Evolutionary conservation across 1,140 invertebrate species (phyloP).

Genomic region (Theocolax elegans): DNA sequence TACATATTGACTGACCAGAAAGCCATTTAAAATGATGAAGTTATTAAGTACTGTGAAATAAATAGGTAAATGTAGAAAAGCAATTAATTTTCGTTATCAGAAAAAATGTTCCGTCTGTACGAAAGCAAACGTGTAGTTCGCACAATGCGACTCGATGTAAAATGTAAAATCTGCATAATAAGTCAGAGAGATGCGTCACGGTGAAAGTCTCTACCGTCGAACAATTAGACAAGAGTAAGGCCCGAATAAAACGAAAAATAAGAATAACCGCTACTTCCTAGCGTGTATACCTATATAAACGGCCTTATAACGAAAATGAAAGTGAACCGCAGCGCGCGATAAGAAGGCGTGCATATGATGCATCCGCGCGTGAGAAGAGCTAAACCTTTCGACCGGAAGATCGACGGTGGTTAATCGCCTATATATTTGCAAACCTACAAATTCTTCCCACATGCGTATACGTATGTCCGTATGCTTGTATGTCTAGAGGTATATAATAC

Average conservation of each 20-base stretch:
- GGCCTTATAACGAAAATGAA: not conserved
- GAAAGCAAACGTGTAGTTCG: not conserved
- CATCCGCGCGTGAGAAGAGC: constrained; percentile 13
- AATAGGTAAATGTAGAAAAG: no score
- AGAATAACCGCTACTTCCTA: constrained; percentile 37
- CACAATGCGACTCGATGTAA: not conserved
- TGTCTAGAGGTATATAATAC: no score
- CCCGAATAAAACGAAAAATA: constrained; percentile 30
- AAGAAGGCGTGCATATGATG: no score
- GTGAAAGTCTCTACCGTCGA: constrained; percentile 33
- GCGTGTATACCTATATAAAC: not conserved
- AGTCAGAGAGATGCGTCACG: constrained; percentile 18
- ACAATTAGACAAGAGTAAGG: constrained; percentile 32
- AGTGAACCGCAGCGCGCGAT: constrained; percentile 2
- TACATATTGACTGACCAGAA: no score
- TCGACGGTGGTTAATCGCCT: constrained; percentile 39
- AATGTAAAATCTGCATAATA: constrained; percentile 17
- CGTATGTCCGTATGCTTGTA: no score
- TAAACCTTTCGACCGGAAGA: not conserved
- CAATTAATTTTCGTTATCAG: no score
- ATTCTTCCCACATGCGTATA: no score
- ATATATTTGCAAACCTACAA: no score
- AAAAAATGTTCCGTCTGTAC: no score
- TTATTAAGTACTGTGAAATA: no score
- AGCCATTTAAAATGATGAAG: no score